Base-by-base conservation (phyloP, 2,113 vertebrate genomes). In the Hucho hucho region DNA sequence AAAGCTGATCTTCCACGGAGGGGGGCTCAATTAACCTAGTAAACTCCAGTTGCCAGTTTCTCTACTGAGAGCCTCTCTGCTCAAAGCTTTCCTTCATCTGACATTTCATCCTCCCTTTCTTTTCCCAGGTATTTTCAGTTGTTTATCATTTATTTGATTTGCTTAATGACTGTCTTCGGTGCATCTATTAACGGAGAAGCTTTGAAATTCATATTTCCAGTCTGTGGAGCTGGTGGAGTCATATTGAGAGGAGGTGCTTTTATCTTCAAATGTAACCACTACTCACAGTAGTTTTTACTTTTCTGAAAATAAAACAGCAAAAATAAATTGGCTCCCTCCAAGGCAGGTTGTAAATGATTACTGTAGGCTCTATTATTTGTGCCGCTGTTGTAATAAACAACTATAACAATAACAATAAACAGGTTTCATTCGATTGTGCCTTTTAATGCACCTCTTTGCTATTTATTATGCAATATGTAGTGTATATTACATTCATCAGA, bases 61-160 rank as follows among this genome's bases (percentile, higher is more conserved):
- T 80, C 78, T 77, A 81, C 73, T 78, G 69, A 74, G 65, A 75
- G 6, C 64, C 18, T n/a, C 22, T 58, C 46, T 7, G 47, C 25
- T 72, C 64, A 43, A 68, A 46, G 75, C 81, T 81, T 83, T 78
- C 79, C 79, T 79, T 77, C 69, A 2, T 18, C 28, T 46, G 37
- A 16, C 25, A 46, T 69, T n/a, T 56, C 75, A 78, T 74, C 78
- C 78, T 65, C 46, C 46, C 47, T 78, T 73, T 78, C 68, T 82
- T 70, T 82, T 87, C 80, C 69, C 22, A 79, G 73, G 53, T 68
- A 79, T 74, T 81, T 70, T 79, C 64, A 64, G 64, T 75, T 83
- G 73, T 79, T 83, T 65, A 77, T 85, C 66, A 84, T 87, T 81
- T 78, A 81, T 86, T 86, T 78, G 56, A 66, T 59, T 70, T 47